Conservation (phyloP, 2,113 vertebrate species). For the Vireo altiloquus region DNA sequence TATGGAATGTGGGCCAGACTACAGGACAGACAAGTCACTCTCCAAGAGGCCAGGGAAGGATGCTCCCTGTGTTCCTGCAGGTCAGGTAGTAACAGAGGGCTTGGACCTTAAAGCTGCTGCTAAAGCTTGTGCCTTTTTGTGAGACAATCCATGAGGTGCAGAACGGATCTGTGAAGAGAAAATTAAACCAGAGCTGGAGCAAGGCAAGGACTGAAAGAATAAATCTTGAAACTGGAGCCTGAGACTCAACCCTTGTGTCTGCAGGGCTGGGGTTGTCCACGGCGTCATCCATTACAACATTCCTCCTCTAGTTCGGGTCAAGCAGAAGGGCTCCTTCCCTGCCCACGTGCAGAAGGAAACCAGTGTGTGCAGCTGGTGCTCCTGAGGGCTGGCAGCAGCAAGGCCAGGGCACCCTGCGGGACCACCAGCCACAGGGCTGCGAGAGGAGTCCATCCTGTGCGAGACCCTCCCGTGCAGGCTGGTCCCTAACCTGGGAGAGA, state of each 20-base stretch:
- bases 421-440: not conserved
- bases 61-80: not conserved
- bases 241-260: not conserved
- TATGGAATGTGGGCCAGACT: not conserved
- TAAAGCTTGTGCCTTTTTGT: not conserved
- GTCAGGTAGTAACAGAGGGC: not conserved
- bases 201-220: not conserved
- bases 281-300: fast-evolving
- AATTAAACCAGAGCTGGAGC: not conserved
- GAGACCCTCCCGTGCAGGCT: not conserved
- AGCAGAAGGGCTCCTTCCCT: not conserved
- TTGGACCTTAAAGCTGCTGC: not conserved
- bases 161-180: not conserved
- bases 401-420: not conserved
- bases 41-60: not conserved
- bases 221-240: not conserved
- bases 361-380: not conserved
- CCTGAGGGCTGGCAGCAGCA: not conserved
- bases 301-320: fast-evolving
- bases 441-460: not conserved
- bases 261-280: not conserved
- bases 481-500: not conserved
- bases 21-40: not conserved
- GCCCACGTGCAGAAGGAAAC: fast-evolving
- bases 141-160: not conserved